Evolutionary conservation across 2,888 invertebrate species (phyloP).

Genomic region (Cryptocephalus moraei): DNA sequence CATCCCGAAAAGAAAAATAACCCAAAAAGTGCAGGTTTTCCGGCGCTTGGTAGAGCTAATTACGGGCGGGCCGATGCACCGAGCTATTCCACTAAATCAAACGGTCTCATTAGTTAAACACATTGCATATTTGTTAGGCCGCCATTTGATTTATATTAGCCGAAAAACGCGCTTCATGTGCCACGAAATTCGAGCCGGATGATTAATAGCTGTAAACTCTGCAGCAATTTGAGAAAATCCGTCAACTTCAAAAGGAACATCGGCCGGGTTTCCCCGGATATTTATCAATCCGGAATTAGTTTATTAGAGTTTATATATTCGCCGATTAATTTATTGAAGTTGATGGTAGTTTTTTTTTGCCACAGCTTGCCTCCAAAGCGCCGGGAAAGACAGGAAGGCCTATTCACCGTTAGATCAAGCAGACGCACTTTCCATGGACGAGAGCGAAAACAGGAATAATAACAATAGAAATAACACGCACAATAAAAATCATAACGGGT

Average conservation of each 20-base stretch:
- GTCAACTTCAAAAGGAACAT: neutral
- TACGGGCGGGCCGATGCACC: conserved; percentile 10
- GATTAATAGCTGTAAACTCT: conserved; percentile 9
- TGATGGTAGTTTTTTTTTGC: conserved; percentile 10
- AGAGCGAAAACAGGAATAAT: conserved; percentile 16
- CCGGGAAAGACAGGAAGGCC: conserved; percentile 51
- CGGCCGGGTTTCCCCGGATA: too few species aligned
- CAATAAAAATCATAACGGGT: conserved; percentile 32
- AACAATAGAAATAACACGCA: conserved; percentile 37
- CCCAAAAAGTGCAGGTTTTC: conserved; percentile 3
- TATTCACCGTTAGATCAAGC: conserved; percentile 57
- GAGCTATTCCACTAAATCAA: conserved; percentile 22
- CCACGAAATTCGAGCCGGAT: conserved; percentile 17
- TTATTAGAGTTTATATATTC: neutral
- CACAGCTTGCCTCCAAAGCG: conserved; percentile 63
- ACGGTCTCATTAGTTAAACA: conserved; percentile 25
- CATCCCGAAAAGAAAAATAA: too few species aligned
- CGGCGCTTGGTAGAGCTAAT: conserved; percentile 7
- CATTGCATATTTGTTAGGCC: conserved; percentile 24
- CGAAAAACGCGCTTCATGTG: conserved; percentile 20
- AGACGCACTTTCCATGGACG: conserved; percentile 32
- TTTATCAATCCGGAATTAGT: too few species aligned
- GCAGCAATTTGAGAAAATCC: neutral
- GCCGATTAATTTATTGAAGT: neutral
- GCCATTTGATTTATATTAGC: conserved; percentile 25